phyloP scores from a whole-genome alignment of 2,113 vertebrate species.

The Marcusenius ussheri region DNA sequence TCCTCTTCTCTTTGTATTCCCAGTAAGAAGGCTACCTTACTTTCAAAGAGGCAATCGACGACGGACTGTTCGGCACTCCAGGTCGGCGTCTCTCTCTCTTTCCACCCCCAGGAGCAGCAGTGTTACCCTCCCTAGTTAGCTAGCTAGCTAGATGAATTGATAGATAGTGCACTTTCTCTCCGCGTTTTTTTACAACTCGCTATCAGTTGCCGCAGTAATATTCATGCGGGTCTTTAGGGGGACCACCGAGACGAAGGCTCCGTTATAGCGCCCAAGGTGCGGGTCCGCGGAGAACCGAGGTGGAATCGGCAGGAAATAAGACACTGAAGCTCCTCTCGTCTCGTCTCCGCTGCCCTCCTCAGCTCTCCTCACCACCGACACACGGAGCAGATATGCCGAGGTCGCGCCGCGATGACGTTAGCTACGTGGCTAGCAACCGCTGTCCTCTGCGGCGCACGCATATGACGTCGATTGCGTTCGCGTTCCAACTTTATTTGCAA shows the following conservation, averaged over 20 bases:
- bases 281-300: constrained; percentile 16
- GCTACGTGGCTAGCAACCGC: constrained; percentile 24
- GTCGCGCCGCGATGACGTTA: constrained; percentile 49
- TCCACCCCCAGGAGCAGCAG: neutral
- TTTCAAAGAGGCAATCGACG: neutral
- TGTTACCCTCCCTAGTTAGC: constrained; percentile 18
- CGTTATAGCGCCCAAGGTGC: neutral
- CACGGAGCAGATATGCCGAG: constrained; percentile 33
- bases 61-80: neutral
- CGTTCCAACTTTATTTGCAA: constrained; percentile 2
- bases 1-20: constrained; percentile 13
- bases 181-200: constrained; percentile 1
- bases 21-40: neutral
- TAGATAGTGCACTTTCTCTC: neutral
- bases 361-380: constrained; percentile 14
- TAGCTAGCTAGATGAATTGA: constrained; percentile 14
- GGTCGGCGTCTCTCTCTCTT: constrained; percentile 1
- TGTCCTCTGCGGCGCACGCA: constrained; percentile 18
- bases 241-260: neutral
- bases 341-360: constrained; percentile 9
- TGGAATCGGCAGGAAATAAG: constrained; percentile 20
- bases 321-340: neutral
- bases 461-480: constrained; percentile 18
- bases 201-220: neutral
- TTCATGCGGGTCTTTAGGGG: neutral